Percentiles rank a stretch among this genome's conserved stretches.
Evolutionary conservation across 1,140 invertebrate species (phyloP).

Genomic region (Vanessa atalanta): DNA sequence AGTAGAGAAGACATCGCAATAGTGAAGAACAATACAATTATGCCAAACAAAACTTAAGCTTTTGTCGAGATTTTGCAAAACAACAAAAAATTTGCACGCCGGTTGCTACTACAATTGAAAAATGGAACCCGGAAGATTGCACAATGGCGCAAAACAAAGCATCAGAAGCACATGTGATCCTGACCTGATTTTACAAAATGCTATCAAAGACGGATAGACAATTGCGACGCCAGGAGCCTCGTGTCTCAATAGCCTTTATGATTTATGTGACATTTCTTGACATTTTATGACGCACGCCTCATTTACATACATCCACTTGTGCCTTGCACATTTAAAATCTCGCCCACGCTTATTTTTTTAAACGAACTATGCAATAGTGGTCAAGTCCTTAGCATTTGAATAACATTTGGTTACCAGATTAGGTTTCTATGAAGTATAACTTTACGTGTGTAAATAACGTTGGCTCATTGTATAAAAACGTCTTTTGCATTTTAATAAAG

Average conservation of each 20-base stretch:
- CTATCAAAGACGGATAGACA: slow-evolving; percentile 57
- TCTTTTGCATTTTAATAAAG: slow-evolving; percentile 41
- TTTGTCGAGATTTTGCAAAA: slow-evolving; percentile 25
- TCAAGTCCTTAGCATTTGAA: slow-evolving; percentile 73
- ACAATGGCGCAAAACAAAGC: slow-evolving; percentile 62
- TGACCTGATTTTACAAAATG: slow-evolving; percentile 75
- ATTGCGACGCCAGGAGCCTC: slow-evolving; percentile 62
- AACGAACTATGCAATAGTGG: slow-evolving; percentile 63
- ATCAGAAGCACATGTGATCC: slow-evolving; percentile 75
- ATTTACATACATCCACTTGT: slow-evolving; percentile 77
- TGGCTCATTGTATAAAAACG: slow-evolving; percentile 34
- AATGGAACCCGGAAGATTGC: slow-evolving; percentile 73
- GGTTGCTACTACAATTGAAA: slow-evolving; percentile 25
- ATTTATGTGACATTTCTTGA: slow-evolving; percentile 77
- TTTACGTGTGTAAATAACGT: slow-evolving; percentile 62
- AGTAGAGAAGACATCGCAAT: slow-evolving; percentile 7
- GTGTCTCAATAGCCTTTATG: slow-evolving; percentile 70
- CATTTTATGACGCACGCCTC: slow-evolving; percentile 77
- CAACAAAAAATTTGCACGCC: slow-evolving; percentile 40
- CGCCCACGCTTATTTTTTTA: slow-evolving; percentile 65
- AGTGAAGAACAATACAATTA: slow-evolving; percentile 25
- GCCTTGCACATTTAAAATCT: slow-evolving; percentile 74
- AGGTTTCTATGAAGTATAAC: slow-evolving; percentile 65
- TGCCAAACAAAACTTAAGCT: slow-evolving; percentile 19
- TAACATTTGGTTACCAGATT: slow-evolving; percentile 80